A percentile compares a stretch with the other conserved stretches of the same genome.
Evolutionary conservation across 2,797 vertebrate species (phyloP).

Genomic region (Falco peregrinus): DNA sequence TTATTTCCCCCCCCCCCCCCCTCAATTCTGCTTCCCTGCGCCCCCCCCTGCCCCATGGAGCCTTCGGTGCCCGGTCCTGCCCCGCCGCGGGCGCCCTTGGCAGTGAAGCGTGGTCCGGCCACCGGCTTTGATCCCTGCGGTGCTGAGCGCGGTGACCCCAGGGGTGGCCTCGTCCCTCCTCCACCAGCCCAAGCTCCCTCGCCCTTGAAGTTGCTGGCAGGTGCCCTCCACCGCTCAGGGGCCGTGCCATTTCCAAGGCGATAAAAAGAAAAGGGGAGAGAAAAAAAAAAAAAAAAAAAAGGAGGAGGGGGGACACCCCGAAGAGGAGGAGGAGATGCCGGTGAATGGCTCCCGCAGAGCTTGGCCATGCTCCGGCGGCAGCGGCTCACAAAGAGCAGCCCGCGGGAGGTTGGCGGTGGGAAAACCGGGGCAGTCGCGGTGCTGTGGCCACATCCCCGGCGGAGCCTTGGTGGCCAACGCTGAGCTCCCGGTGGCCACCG

Average conservation of each 20-base stretch:
- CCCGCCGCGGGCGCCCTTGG: not conserved
- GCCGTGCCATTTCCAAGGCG: not conserved
- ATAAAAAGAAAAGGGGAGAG: not conserved
- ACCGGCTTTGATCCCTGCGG: not conserved
- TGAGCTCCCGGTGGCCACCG: not conserved
- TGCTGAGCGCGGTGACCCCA: not conserved
- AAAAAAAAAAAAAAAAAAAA: not conserved
- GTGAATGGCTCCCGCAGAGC: conserved; percentile 29
- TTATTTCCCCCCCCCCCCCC: too few relatives aligned
- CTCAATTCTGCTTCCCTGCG: not conserved
- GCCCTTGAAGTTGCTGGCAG: conserved; percentile 56
- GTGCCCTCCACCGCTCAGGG: conserved; percentile 42
- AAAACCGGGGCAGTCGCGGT: not conserved
- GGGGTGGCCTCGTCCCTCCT: not conserved
- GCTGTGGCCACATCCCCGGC: not conserved
- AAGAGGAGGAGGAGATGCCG: conserved; percentile 20
- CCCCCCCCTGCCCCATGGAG: too few relatives aligned
- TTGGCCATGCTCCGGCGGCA: conserved; percentile 24
- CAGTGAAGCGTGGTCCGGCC: not conserved
- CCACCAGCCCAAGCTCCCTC: not conserved
- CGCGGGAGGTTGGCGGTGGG: not conserved
- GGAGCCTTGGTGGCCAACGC: not conserved
- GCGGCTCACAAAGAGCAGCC: conserved; percentile 27
- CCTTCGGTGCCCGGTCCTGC: fast-evolving
- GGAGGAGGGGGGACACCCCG: not conserved